Conservation (phyloP, 2,888 invertebrate species). For the Synergus gifuensis region DNA sequence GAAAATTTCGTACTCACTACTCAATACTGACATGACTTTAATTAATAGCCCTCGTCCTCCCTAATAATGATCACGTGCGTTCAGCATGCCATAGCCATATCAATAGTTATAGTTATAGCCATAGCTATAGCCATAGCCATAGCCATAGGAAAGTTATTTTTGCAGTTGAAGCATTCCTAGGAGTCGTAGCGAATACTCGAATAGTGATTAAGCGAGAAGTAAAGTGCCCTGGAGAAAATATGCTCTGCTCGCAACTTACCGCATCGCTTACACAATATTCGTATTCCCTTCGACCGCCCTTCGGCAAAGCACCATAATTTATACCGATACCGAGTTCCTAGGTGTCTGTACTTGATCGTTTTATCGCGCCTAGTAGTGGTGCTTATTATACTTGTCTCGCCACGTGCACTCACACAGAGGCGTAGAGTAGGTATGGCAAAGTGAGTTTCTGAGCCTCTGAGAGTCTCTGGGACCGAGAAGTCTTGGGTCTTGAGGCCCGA, state of each 20-base stretch:
- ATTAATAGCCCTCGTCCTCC: too few relatives aligned
- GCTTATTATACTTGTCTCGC: conserved; percentile 53
- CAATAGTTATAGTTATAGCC: too few relatives aligned
- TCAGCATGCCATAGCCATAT: too few relatives aligned
- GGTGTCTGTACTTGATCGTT: conserved; percentile 55
- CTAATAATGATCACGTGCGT: too few relatives aligned
- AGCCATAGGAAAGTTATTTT: too few relatives aligned
- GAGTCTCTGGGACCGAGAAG: conserved; percentile 10
- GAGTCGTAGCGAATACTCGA: too few relatives aligned
- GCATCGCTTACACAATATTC: conserved; percentile 47
- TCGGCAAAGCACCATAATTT: conserved; percentile 51
- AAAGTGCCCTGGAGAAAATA: background rate
- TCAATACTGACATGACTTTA: too few relatives aligned
- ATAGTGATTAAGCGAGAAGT: background rate
- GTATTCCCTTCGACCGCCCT: conserved; percentile 46
- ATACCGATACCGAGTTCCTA: conserved; percentile 49
- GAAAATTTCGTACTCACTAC: too few relatives aligned
- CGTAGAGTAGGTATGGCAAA: conserved; percentile 44
- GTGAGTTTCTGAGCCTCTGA: conserved; percentile 19
- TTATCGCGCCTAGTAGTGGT: conserved; percentile 51
- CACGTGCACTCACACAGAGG: conserved; percentile 39
- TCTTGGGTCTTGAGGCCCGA: conserved; percentile 47
- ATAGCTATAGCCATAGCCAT: too few relatives aligned
- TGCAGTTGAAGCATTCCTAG: too few relatives aligned
- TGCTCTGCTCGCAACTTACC: background rate